Evolutionary conservation across 30 jellyfish, hydroid and myxozoan genomes (phyloP), one percentile per base, ranked within the genome.

Genomic region (Hydractinia symbiolongicarpus): DNA sequence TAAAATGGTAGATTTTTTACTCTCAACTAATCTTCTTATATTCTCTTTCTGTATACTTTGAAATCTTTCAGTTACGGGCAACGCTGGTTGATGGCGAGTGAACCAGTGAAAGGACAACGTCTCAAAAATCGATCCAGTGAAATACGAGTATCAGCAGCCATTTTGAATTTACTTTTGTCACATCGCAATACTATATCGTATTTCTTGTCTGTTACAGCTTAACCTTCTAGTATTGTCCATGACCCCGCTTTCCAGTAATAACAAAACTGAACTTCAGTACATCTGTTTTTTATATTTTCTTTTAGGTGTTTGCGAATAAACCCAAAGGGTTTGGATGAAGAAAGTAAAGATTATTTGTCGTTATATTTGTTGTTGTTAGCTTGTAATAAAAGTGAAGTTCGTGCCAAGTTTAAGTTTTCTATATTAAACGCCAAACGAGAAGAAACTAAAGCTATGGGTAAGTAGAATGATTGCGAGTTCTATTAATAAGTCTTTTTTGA

Each of bases 381-480:
- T 5, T 93, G 96, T 44, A 93, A 87, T 78, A 93, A 93, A 87
- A 93, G 98, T 72, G 98, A 93, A 76, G 98, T 93, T 16, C 58
- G 98, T 57, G 98, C 98, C 11, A 93, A 93, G 67, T 93, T 93
- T 92, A 93, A 93, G 51, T 93, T 93, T 84, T 93, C 98, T n/a
- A 85, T 93, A 68, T 75, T 93, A 70, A 93, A 93, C 81, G 96
- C 98, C 19, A 93, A 93, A 67, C 86, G 95, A 10, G 98, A 93
- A 84, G 98, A 93, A 74, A 93, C 96, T 7, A 93, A 93, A 79
- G 98, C 98, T 5, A 93, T 93, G 98, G 98, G 98, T 93, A 74
- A 81, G 89, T 56, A 10, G 19, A 13, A 16, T 58, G 69, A 58
- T 58, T 13, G 19, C 0, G 3, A 11, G 69, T 11, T 64, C 19